Conservation (phyloP, 2,888 invertebrate species). For the Gymnocheta viridis region DNA sequence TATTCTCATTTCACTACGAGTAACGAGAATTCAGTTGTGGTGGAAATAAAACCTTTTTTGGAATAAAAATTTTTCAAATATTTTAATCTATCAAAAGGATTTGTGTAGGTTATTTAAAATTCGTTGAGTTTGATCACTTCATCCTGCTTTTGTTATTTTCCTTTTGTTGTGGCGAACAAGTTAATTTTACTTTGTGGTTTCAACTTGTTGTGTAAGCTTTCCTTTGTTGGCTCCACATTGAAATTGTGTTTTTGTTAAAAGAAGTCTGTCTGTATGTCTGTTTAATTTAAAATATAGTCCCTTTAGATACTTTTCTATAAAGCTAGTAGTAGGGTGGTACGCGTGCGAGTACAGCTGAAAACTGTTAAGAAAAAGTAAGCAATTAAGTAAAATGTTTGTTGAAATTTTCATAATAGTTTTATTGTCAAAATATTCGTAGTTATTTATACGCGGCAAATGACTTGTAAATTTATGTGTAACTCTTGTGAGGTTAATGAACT, state of each 20-base stretch:
- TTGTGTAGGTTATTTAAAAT: neutral
- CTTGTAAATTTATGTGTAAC: neutral
- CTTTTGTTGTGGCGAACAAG: conserved; percentile 39
- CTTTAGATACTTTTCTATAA: neutral
- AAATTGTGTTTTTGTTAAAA: conserved; percentile 1
- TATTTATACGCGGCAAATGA: neutral
- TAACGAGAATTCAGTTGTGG: too few relatives aligned
- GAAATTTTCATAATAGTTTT: neutral
- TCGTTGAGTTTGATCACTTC: neutral
- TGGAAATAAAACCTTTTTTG: too few relatives aligned
- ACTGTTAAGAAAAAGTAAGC: neutral
- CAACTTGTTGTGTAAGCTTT: conserved; percentile 38
- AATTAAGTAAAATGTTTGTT: conserved; percentile 7
- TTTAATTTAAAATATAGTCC: conserved; percentile 17
- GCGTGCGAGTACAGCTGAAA: neutral
- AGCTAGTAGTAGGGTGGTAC: neutral
- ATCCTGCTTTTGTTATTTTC: conserved; percentile 2
- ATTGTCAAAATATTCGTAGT: neutral
- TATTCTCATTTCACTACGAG: too few relatives aligned
- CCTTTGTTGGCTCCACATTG: conserved; percentile 12
- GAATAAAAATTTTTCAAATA: too few relatives aligned
- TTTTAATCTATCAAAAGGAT: neutral
- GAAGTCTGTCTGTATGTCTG: conserved; percentile 1
- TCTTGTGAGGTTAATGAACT: neutral
- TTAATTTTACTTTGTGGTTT: conserved; percentile 56